Evolutionary conservation across 2,888 invertebrate species (phyloP).

Genomic region (Drosophila heteroneura): DNA sequence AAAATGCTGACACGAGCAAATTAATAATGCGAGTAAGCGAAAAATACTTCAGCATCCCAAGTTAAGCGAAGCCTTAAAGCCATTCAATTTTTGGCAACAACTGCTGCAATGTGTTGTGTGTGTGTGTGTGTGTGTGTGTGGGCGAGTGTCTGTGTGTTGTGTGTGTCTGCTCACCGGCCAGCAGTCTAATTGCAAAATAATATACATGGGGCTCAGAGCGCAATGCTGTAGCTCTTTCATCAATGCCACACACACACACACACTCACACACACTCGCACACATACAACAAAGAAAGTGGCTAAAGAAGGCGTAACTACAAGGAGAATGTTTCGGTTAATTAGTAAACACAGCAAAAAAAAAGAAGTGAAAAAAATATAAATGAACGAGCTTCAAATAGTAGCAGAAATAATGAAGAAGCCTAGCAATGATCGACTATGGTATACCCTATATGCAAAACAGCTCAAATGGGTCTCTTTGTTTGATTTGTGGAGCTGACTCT

Average conservation of each 20-base stretch:
- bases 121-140: not conserved
- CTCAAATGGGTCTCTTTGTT: not conserved
- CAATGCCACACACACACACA: slow-evolving; percentile 60
- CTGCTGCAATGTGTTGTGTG: slow-evolving; percentile 9
- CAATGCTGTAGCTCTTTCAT: slow-evolving; percentile 64
- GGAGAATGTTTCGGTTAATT: slow-evolving; percentile 80
- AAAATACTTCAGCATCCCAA: slow-evolving; percentile 41
- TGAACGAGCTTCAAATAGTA: slow-evolving; percentile 57
- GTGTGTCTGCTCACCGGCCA: slow-evolving; percentile 28
- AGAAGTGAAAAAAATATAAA: slow-evolving; percentile 28
- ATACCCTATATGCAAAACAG: slow-evolving; percentile 1
- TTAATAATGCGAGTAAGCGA: slow-evolving; percentile 51
- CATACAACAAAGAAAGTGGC: slow-evolving; percentile 51
- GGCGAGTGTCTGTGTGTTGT: slow-evolving; percentile 1
- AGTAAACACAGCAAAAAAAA: slow-evolving; percentile 60
- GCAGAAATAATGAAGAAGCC: slow-evolving; percentile 26
- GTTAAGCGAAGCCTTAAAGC: slow-evolving; percentile 53
- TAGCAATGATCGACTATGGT: not conserved
- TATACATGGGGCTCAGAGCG: slow-evolving; percentile 54
- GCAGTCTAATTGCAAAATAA: slow-evolving; percentile 78
- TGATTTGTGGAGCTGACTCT: not conserved
- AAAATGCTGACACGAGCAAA: slow-evolving; percentile 46
- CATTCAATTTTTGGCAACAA: slow-evolving; percentile 35
- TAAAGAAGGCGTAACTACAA: slow-evolving; percentile 69
- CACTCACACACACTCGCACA: slow-evolving; percentile 4